Evolutionary conservation across 2,888 invertebrate species (phyloP).

Genomic region (Epiblema foenella): DNA sequence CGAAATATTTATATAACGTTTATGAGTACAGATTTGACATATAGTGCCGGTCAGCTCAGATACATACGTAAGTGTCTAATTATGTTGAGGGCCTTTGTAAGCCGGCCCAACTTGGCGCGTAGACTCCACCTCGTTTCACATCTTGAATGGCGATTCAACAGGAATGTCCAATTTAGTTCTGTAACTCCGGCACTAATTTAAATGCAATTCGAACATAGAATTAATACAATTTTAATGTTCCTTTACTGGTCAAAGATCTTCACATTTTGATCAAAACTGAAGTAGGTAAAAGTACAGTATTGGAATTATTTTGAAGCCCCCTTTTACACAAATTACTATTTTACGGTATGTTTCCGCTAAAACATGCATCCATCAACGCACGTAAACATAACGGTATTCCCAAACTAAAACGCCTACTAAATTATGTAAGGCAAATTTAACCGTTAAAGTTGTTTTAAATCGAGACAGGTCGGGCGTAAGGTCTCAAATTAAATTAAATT

Average conservation of each 20-base stretch:
- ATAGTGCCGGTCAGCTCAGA: not conserved
- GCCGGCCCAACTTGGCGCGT: constrained; percentile 26
- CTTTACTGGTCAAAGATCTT: not conserved
- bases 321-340: too few species aligned
- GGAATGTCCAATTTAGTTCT: constrained; percentile 29
- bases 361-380: not conserved
- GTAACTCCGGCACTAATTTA: constrained; percentile 31
- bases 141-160: constrained; percentile 34
- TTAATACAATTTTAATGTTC: constrained; percentile 6
- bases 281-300: too few species aligned
- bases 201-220: constrained; percentile 21
- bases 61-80: constrained; percentile 10
- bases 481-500: not conserved
- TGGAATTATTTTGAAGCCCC: too few species aligned
- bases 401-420: constrained; percentile 35
- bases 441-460: constrained; percentile 22
- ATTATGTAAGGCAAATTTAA: constrained; percentile 35
- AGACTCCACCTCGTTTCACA: constrained; percentile 34
- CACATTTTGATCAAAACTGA: too few species aligned
- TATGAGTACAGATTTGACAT: not conserved
- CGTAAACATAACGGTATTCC: not conserved
- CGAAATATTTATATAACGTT: too few species aligned
- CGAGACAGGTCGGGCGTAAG: constrained; percentile 8
- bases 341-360: not conserved
- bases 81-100: constrained; percentile 5